phyloP scores from a whole-genome alignment of 2,888 invertebrate genomes.

The Leptodirus hochenwartii region DNA sequence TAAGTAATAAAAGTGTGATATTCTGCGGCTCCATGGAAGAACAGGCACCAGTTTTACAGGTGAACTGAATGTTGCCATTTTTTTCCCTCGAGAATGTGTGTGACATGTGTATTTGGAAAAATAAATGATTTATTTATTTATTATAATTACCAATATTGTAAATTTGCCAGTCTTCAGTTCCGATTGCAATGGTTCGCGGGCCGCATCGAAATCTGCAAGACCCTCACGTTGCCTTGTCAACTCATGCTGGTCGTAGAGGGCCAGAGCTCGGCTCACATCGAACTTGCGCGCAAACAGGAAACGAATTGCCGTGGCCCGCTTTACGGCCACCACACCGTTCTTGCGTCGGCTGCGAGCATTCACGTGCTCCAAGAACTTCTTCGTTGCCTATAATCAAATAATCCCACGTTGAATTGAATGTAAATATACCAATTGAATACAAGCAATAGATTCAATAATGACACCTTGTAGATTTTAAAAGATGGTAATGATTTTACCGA shows the following conservation, averaged over 20 bases:
- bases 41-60: too few species aligned
- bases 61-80: too few species aligned
- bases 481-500: too few species aligned
- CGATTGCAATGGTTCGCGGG: slow-evolving; percentile 61
- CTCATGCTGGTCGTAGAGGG: slow-evolving; percentile 87
- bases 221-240: slow-evolving; percentile 75
- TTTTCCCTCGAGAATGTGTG: too few species aligned
- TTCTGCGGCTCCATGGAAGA: slow-evolving; percentile 1
- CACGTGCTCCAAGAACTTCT: slow-evolving; percentile 62
- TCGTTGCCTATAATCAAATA: slow-evolving; percentile 47
- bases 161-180: slow-evolving; percentile 91
- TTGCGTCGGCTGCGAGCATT: slow-evolving; percentile 39
- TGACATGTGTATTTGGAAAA: background rate
- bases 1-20: background rate
- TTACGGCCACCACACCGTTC: slow-evolving; percentile 34
- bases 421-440: too few species aligned
- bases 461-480: too few species aligned
- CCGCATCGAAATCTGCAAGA: slow-evolving; percentile 65
- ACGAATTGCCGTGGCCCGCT: slow-evolving; percentile 81
- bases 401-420: too few species aligned
- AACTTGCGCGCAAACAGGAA: slow-evolving; percentile 89
- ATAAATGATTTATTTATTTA: too few species aligned
- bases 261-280: slow-evolving; percentile 75
- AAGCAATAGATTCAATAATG: too few species aligned
- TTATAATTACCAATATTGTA: slow-evolving; percentile 68